Percentiles rank a stretch among this genome's conserved stretches.
These are phyloP conservation scores for Scaptomyza reducta DNA, from an alignment of 2,888 invertebrate genomes.

Conservation along the genomic window DNA sequence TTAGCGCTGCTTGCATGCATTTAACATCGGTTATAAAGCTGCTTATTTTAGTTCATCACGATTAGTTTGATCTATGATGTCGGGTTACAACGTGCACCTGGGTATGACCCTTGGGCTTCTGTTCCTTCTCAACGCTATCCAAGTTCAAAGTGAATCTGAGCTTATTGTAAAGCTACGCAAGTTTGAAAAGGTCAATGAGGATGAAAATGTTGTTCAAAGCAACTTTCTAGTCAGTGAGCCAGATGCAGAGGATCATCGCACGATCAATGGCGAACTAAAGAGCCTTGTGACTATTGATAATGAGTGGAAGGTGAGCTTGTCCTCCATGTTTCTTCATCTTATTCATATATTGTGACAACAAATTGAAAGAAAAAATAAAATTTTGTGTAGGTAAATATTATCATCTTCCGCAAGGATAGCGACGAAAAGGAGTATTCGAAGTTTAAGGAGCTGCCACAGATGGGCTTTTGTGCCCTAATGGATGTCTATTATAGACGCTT, in stretches of 20 bases:
- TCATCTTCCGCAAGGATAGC: conserved; percentile 29
- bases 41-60: background rate
- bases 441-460: conserved; percentile 32
- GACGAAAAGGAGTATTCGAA: conserved; percentile 44
- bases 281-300: conserved; percentile 64
- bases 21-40: background rate
- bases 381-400: conserved; percentile 53
- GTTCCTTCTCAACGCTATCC: background rate
- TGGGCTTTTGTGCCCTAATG: conserved; percentile 66
- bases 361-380: no score
- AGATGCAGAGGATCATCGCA: conserved; percentile 39
- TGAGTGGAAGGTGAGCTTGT: conserved; percentile 68
- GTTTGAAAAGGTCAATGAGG: conserved; percentile 37
- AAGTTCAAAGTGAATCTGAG: background rate
- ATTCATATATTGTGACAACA: no score
- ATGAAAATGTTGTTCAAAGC: conserved; percentile 47
- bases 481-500: conserved; percentile 64
- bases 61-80: conserved; percentile 23
- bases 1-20: conserved; percentile 19
- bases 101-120: conserved; percentile 15
- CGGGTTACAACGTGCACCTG: background rate
- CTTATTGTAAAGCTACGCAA: conserved; percentile 29
- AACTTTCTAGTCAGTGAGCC: conserved; percentile 54
- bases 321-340: background rate
- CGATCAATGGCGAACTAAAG: conserved; percentile 68